Evolutionary conservation across 1,140 invertebrate species (phyloP).

Genomic region (Zaprionus ornatus): DNA sequence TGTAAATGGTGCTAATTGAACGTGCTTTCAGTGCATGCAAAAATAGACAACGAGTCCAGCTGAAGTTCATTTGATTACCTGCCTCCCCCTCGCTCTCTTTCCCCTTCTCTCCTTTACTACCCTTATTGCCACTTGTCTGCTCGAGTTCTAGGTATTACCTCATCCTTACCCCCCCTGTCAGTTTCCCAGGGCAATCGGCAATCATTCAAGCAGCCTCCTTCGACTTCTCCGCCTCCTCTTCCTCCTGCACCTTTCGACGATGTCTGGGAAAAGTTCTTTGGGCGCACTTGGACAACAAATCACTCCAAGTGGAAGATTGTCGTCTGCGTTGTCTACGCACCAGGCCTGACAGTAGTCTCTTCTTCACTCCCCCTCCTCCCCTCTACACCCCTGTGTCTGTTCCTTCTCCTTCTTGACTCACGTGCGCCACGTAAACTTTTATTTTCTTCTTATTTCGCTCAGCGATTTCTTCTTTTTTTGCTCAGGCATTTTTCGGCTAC

Average conservation of each 20-base stretch:
- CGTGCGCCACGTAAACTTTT: conserved; percentile 60
- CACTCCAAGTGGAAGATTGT: conserved; percentile 67
- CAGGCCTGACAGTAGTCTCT: conserved; percentile 38
- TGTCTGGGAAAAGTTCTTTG: conserved; percentile 59
- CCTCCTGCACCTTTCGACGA: conserved; percentile 8
- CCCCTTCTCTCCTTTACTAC: not conserved
- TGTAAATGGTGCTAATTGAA: not conserved
- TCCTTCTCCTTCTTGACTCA: conserved; percentile 16
- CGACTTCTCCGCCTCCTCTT: not conserved
- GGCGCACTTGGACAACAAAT: conserved; percentile 61
- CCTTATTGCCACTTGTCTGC: conserved; percentile 7
- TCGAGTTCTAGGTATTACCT: not conserved
- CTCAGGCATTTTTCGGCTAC: conserved; percentile 52
- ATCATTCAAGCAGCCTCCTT: conserved; percentile 38
- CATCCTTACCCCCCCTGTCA: not conserved
- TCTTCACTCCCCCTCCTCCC: not conserved
- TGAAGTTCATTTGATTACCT: not conserved
- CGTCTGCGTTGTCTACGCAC: conserved; percentile 65
- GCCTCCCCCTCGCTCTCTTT: not conserved
- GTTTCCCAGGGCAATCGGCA: conserved; percentile 10
- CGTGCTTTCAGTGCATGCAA: not conserved
- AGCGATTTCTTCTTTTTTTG: conserved; percentile 40
- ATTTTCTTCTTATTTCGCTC: conserved; percentile 55
- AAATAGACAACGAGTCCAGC: not conserved
- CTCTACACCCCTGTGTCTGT: not conserved